Evolutionary conservation across 2,888 invertebrate genomes (phyloP), one percentile per base, ranked within the genome.

Genomic region (Erebia palarica): DNA sequence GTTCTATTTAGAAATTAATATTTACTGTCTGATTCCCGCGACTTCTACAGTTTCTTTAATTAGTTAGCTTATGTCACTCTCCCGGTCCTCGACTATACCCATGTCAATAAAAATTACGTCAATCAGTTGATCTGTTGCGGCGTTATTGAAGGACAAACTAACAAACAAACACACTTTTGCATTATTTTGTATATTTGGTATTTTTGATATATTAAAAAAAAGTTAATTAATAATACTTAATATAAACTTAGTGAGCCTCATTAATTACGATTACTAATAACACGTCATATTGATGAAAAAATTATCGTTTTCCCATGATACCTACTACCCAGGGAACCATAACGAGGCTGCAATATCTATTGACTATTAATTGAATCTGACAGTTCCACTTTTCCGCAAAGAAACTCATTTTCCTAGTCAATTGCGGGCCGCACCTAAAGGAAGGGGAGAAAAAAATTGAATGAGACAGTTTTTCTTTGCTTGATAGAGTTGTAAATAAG

Each of bases 351-450:
- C 36, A 55, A 55, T 57, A 65, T 27, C 42, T 65, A 58, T 69
- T 58, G 59, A 65, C 16, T 68, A 84, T 86, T 86, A 86, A 88
- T 85, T 84, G 81, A 82, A 81, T 82, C 78, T 84, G 88, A 88
- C 88, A 83, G 82, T 81, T 81, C 81, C 14, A 18, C 47, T 68
- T 78, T 71, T 69, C 44, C 53, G 51, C 51, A 67, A 67, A 66
- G 65, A 18, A 69, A 69, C 16, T 72, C 69, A 78, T 80, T 83
- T 81, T 64, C 65, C 44, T 42, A 60, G 61, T 44, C 42, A 69
- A 65, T 63, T 63, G 68, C 16, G 49, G 7, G 16, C 55, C 47
- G 21, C 13, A 53, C 44, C 55, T 11, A 44, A 44, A 63, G 55
- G 53, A 68, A 68, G 18, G n/a, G 55, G 36, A 18, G n/a, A n/a